Conservation (phyloP, 2,797 vertebrate genomes). For the Spheniscus humboldti region DNA sequence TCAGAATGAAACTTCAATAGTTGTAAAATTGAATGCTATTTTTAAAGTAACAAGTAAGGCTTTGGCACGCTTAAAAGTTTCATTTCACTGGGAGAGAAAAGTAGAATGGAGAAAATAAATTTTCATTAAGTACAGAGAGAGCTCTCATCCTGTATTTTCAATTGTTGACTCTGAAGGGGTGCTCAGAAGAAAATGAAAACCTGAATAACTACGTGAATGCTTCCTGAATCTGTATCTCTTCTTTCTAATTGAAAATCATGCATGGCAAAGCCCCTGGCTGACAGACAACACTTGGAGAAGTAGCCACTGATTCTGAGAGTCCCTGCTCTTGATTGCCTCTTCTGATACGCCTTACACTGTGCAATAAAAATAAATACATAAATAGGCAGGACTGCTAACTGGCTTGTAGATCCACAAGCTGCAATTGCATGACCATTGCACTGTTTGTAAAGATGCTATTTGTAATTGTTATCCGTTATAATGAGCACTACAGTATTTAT, state of each 20-base stretch:
- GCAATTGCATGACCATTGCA: not conserved
- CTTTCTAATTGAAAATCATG: not conserved
- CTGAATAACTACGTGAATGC: not conserved
- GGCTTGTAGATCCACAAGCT: not conserved
- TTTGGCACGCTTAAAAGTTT: not conserved
- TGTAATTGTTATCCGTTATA: not conserved
- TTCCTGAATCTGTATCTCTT: not conserved
- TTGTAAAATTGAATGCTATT: not conserved
- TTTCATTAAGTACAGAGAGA: not conserved
- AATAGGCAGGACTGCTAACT: not conserved
- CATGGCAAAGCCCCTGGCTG: not conserved
- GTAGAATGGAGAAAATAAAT: not conserved
- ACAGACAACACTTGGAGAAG: not conserved
- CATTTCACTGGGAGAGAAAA: not conserved
- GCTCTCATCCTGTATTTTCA: not conserved
- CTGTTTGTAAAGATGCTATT: not conserved
- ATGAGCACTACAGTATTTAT: not conserved
- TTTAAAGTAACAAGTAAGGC: not conserved
- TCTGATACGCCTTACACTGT: not conserved
- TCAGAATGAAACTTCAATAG: not conserved
- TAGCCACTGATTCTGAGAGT: not conserved
- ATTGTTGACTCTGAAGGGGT: not conserved
- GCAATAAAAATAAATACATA: not conserved
- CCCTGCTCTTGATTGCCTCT: not conserved
- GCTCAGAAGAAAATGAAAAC: conserved; percentile 10